Percentiles rank a stretch among this genome's conserved stretches.
phyloP scores from a whole-genome alignment of 53 echinoderm and acorn worm genomes.

The Patiria pectinifera region DNA sequence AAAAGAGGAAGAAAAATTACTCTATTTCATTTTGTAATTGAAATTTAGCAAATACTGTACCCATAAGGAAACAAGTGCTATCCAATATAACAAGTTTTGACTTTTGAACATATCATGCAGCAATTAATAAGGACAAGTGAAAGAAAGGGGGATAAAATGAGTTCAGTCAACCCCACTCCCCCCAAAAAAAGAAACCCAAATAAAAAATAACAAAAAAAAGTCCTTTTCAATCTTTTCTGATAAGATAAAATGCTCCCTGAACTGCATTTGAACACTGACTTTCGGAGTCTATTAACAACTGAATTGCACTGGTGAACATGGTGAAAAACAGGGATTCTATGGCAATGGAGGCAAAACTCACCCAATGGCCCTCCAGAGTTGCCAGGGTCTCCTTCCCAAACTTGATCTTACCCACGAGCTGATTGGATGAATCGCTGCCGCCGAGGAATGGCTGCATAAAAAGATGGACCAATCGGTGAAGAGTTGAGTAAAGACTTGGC shows the following conservation, averaged over 20 bases:
- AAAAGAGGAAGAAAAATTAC: neutral
- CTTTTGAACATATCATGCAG: no score
- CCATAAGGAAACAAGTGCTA: no score
- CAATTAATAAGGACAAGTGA: no score
- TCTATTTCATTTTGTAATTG: neutral
- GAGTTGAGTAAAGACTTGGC: neutral
- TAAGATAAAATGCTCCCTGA: neutral
- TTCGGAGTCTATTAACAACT: no score
- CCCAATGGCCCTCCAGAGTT: conserved; percentile 94
- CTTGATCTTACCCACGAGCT: conserved; percentile 90
- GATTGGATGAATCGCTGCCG: conserved; percentile 91
- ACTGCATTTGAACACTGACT: no score
- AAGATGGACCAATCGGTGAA: conserved; percentile 19
- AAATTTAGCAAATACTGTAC: no score
- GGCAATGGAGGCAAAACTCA: conserved; percentile 36
- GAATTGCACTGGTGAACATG: neutral
- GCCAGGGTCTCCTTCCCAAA: conserved; percentile 96
- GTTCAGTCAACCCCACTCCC: no score
- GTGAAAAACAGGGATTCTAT: neutral
- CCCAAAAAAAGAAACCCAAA: no score
- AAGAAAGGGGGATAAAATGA: no score
- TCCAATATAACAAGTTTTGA: no score
- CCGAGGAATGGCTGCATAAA: conserved; percentile 89
- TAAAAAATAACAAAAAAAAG: no score
- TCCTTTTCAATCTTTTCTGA: neutral